Evolutionary conservation across 2,113 vertebrate species (phyloP).

Genomic region (Tyrannus savana): DNA sequence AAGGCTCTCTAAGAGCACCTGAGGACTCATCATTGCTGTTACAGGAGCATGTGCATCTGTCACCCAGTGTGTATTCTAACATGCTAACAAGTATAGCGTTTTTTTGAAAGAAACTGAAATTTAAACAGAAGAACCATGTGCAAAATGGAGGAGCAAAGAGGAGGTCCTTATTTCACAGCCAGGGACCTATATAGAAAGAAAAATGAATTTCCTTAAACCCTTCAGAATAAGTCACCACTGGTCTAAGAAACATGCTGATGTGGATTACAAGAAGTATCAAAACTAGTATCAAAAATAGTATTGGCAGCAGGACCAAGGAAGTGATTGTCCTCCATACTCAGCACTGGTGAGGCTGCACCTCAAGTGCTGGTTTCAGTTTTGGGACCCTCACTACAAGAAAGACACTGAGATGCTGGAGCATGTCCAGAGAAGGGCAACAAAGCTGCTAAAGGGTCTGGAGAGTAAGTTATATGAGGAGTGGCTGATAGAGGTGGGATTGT

Average conservation of each 20-base stretch:
- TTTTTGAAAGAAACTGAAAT: neutral
- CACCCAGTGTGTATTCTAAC: neutral
- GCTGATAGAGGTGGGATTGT: neutral
- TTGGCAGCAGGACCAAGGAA: neutral
- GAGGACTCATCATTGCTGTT: neutral
- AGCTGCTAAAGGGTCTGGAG: neutral
- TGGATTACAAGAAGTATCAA: neutral
- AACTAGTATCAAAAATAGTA: neutral
- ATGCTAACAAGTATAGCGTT: rapidly evolving
- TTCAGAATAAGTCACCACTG: neutral
- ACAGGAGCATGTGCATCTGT: neutral
- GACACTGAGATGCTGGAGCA: neutral
- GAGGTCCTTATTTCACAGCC: neutral
- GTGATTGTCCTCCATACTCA: neutral
- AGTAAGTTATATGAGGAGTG: neutral
- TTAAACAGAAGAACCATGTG: neutral
- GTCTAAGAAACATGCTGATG: neutral
- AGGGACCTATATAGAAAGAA: neutral
- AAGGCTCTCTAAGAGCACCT: neutral
- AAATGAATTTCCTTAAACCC: neutral
- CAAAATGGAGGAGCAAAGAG: neutral
- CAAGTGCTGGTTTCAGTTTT: neutral
- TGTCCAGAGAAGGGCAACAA: neutral
- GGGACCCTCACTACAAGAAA: neutral
- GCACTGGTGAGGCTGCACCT: neutral